Evolutionary conservation across 2,113 vertebrate species (phyloP).

Genomic region (Pangasianodon hypophthalmus): DNA sequence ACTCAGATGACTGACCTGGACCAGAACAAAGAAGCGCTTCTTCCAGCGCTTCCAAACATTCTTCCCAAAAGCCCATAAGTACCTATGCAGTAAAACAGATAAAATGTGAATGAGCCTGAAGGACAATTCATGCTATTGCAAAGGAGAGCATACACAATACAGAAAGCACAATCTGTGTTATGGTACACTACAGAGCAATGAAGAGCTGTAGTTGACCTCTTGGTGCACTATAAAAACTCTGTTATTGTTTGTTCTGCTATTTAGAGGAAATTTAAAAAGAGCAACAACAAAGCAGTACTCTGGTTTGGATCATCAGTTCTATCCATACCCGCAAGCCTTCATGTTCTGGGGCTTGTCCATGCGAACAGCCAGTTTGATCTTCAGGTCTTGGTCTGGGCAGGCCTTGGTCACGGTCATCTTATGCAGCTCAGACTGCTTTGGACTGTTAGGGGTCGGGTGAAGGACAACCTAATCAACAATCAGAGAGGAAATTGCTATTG

Average conservation of each 20-base stretch:
- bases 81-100: conserved; percentile 74
- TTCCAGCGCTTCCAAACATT: conserved; percentile 99
- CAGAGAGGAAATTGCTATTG: neutral
- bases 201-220: neutral
- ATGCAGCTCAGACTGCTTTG: conserved; percentile 96
- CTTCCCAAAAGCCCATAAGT: conserved; percentile 99
- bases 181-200: neutral
- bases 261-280: neutral
- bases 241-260: neutral
- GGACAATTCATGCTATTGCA: neutral
- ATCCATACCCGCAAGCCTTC: conserved; percentile 96
- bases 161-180: conserved; percentile 25
- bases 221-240: neutral
- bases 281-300: neutral
- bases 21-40: conserved; percentile 98
- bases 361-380: conserved; percentile 95
- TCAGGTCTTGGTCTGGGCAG: conserved; percentile 94
- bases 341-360: conserved; percentile 99
- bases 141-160: conserved; percentile 38
- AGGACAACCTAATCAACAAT: conserved; percentile 85
- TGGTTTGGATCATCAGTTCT: neutral
- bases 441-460: conserved; percentile 96
- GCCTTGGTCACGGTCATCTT: conserved; percentile 99
- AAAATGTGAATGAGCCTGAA: neutral
- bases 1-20: conserved; percentile 82